phyloP scores from a whole-genome alignment of 1,140 invertebrate genomes.

The Pachypeltis micranthus region DNA sequence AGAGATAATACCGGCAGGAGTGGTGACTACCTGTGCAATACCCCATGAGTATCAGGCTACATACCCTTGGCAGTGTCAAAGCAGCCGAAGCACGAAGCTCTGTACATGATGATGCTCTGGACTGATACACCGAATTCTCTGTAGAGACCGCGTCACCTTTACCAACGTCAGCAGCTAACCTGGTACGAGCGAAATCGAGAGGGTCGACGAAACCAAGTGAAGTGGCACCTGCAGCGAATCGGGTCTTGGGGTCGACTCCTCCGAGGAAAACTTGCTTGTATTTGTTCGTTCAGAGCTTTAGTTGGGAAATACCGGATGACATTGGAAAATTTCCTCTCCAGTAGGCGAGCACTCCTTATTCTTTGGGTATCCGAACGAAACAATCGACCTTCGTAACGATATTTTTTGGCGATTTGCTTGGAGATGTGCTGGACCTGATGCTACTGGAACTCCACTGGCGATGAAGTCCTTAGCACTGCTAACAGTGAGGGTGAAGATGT shows the following conservation, averaged over 20 bases:
- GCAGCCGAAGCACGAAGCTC: constrained; percentile 86
- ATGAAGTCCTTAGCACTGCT: constrained; percentile 72
- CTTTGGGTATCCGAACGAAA: constrained; percentile 72
- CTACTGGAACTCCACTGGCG: constrained; percentile 78
- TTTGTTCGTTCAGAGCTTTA: constrained; percentile 81
- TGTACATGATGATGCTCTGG: constrained; percentile 75
- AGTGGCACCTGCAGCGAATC: constrained; percentile 86
- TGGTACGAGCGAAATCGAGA: constrained; percentile 86
- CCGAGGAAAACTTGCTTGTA: constrained; percentile 75
- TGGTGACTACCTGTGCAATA: constrained; percentile 50
- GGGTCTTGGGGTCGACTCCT: constrained; percentile 77
- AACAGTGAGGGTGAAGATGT: too few relatives aligned
- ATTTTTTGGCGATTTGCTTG: constrained; percentile 65
- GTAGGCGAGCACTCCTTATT: constrained; percentile 71
- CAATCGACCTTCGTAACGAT: constrained; percentile 81
- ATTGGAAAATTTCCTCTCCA: constrained; percentile 91
- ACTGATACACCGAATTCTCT: constrained; percentile 84
- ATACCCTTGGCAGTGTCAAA: constrained; percentile 85
- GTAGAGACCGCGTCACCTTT: constrained; percentile 67
- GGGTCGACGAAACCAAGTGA: constrained; percentile 93
- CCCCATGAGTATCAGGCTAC: constrained; percentile 51
- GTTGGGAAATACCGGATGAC: constrained; percentile 89
- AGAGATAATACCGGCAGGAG: constrained; percentile 63
- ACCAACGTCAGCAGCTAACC: constrained; percentile 66
- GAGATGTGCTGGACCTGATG: constrained; percentile 81